A percentile compares a stretch with the other conserved stretches of the same genome.
phyloP scores from a whole-genome alignment of 1,140 invertebrate genomes.

The Heterodera schachtii region DNA sequence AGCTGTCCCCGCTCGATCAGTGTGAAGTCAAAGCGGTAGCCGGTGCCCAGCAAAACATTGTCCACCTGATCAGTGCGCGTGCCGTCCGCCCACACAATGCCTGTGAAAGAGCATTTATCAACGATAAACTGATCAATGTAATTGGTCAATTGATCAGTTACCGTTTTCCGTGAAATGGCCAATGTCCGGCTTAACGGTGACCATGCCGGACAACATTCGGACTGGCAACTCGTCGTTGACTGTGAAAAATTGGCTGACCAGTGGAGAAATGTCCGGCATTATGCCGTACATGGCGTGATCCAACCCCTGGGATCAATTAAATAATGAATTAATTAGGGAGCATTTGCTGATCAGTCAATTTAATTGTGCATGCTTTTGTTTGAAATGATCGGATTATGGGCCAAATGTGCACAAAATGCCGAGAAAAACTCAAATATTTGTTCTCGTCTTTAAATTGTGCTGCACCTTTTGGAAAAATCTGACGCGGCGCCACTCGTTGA shows the following conservation, averaged over 20 bases:
- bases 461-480: constrained; percentile 1
- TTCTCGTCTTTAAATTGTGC: constrained; percentile 14
- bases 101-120: constrained; percentile 33
- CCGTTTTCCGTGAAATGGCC: constrained; percentile 55
- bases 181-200: constrained; percentile 66
- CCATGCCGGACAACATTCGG: constrained; percentile 68
- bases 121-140: neutral
- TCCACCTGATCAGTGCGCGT: constrained; percentile 59
- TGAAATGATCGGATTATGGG: too few relatives aligned
- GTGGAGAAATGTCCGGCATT: constrained; percentile 66
- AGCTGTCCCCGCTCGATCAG: constrained; percentile 43
- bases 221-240: constrained; percentile 70
- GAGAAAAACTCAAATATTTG: too few relatives aligned
- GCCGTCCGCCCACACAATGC: constrained; percentile 66
- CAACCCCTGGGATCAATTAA: constrained; percentile 53
- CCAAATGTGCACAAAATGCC: too few relatives aligned
- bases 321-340: constrained; percentile 40
- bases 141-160: neutral
- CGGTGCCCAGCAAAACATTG: constrained; percentile 50
- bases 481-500: constrained; percentile 27
- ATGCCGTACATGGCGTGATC: constrained; percentile 68
- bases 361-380: too few relatives aligned
- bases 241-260: constrained; percentile 62
- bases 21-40: constrained; percentile 44
- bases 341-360: neutral